Conservation (phyloP, 2,113 vertebrate genomes). For the Rhabdomys dilectus region DNA sequence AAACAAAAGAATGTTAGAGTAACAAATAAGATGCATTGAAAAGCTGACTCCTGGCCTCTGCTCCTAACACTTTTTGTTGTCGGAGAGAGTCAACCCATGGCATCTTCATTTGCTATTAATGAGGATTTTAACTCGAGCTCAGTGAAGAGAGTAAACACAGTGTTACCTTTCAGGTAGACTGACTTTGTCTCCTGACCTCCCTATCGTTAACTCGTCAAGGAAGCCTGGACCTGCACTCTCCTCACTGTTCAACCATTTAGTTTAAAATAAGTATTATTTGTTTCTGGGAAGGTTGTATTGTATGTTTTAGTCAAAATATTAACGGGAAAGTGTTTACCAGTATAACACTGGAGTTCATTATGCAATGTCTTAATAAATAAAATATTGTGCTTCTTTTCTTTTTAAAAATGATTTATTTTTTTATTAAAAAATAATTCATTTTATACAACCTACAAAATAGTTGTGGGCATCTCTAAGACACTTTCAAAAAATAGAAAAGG, state of each 20-base stretch:
- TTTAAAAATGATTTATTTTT: no score
- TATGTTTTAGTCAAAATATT: constrained; percentile 46
- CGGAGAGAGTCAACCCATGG: background rate
- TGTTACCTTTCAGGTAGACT: background rate
- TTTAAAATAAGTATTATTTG: constrained; percentile 22
- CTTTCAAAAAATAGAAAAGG: background rate
- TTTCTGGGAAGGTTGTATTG: constrained; percentile 36
- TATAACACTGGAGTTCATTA: constrained; percentile 39
- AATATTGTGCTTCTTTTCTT: constrained; percentile 49
- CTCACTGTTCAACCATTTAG: background rate
- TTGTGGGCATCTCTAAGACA: constrained; percentile 5
- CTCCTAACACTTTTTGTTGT: constrained; percentile 55
- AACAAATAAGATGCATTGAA: constrained; percentile 61
- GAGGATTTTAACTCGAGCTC: background rate
- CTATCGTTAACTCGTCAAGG: background rate
- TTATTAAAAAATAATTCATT: background rate
- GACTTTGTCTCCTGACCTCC: background rate
- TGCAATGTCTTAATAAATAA: constrained; percentile 71
- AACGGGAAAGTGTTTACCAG: constrained; percentile 40
- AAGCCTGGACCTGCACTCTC: background rate
- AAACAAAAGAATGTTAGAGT: constrained; percentile 42
- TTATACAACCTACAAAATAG: constrained; percentile 37
- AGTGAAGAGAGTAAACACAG: constrained; percentile 46
- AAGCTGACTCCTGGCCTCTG: constrained; percentile 54
- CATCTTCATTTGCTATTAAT: constrained; percentile 28